Percentiles rank a stretch among this genome's conserved stretches.
Evolutionary conservation across 2,113 vertebrate species (phyloP).

Genomic region (Ceratotherium simum): DNA sequence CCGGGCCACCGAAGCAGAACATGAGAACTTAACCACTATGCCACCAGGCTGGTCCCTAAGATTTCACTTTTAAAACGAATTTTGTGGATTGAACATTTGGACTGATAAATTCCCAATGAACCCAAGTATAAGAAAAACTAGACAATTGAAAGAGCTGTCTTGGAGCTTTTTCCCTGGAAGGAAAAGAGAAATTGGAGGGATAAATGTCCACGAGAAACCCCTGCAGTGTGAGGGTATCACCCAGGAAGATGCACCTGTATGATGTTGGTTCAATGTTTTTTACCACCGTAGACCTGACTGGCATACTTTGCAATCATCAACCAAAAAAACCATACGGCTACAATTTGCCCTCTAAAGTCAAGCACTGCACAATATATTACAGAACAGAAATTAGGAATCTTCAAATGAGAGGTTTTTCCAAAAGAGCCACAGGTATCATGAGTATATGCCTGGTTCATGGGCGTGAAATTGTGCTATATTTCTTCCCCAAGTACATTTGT

Average conservation of each 20-base stretch:
- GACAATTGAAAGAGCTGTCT: background rate
- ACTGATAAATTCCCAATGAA: background rate
- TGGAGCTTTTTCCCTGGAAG: background rate
- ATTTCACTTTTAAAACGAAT: background rate
- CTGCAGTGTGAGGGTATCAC: background rate
- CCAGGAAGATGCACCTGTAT: background rate
- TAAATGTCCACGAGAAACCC: background rate
- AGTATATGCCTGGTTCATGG: background rate
- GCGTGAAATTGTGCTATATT: slow-evolving; percentile 13
- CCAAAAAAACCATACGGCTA: background rate
- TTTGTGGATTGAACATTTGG: background rate
- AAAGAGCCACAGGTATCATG: background rate
- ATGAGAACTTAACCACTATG: no score
- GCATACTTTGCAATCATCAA: background rate
- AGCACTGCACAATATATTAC: background rate
- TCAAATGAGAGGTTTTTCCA: background rate
- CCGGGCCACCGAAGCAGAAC: no score
- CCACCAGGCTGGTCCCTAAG: no score
- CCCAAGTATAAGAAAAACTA: background rate
- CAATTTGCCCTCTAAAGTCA: background rate
- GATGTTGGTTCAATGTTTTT: background rate
- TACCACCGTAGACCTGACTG: background rate
- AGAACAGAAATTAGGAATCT: slow-evolving; percentile 2
- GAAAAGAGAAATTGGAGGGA: background rate
- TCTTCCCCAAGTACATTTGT: slow-evolving; percentile 45